Percentiles rank a stretch among this genome's conserved stretches.
These are phyloP conservation scores for Vipera ursinii DNA, from an alignment of 2,797 vertebrate genomes.

Conservation along the genomic window DNA sequence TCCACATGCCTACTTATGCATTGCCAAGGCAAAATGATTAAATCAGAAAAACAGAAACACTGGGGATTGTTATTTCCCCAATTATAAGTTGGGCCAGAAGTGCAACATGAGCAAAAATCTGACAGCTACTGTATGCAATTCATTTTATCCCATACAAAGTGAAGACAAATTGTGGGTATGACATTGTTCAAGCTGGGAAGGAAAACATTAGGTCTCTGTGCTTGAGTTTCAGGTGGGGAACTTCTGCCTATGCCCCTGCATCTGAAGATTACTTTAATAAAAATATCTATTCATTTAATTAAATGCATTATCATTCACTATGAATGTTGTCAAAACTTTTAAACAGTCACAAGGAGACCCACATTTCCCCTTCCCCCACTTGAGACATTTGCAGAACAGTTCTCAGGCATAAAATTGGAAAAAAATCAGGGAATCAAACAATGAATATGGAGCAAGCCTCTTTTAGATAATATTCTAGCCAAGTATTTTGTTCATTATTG, in stretches of 20 bases:
- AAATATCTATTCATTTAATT: not conserved
- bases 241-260: not conserved
- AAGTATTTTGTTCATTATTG: not conserved
- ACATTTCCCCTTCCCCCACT: not conserved
- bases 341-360: not conserved
- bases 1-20: not conserved
- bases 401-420: not conserved
- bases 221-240: not conserved
- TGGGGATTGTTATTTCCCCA: not conserved
- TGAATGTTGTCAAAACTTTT: not conserved
- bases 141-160: not conserved
- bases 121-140: not conserved
- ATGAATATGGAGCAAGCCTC: not conserved
- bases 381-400: not conserved
- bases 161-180: not conserved
- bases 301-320: not conserved
- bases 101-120: not conserved
- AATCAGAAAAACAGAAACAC: not conserved
- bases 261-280: not conserved
- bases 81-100: not conserved
- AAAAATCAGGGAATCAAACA: not conserved
- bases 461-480: not conserved
- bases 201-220: not conserved
- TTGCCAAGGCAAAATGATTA: conserved; percentile 1
- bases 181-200: not conserved